Evolutionary conservation across 2,113 vertebrate genomes (phyloP).

Genomic region (Neodon shergylaensis): DNA sequence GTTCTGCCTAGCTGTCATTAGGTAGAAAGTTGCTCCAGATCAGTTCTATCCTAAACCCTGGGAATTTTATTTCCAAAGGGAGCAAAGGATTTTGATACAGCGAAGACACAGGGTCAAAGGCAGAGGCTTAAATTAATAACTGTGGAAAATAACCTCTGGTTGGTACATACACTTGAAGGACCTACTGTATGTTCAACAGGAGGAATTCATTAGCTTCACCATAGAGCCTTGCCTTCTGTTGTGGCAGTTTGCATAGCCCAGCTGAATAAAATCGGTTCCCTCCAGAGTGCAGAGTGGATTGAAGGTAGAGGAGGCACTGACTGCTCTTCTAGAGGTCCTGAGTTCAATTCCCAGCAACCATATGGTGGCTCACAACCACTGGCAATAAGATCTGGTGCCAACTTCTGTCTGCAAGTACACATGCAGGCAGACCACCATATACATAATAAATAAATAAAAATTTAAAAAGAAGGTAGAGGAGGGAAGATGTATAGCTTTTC

Average conservation of each 20-base stretch:
- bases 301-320: too few relatives aligned
- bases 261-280: not conserved
- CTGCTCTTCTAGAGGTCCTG: too few relatives aligned
- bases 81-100: conserved; percentile 20
- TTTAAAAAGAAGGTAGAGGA: too few relatives aligned
- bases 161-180: not conserved
- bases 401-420: too few relatives aligned
- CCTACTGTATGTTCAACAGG: not conserved
- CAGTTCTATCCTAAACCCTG: not conserved
- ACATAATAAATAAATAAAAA: too few relatives aligned
- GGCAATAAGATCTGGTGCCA: too few relatives aligned
- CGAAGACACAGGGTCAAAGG: not conserved
- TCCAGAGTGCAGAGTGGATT: not conserved
- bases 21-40: conserved; percentile 2
- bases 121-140: not conserved
- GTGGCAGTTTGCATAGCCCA: not conserved
- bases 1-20: not conserved
- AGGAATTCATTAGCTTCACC: not conserved
- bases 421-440: too few relatives aligned
- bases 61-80: not conserved
- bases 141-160: not conserved
- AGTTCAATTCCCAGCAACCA: too few relatives aligned
- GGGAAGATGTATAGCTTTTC: not conserved
- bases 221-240: not conserved
- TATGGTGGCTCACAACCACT: too few relatives aligned